Conservation (phyloP, 1,140 invertebrate species). For the Venustaconcha ellipsiformis region DNA sequence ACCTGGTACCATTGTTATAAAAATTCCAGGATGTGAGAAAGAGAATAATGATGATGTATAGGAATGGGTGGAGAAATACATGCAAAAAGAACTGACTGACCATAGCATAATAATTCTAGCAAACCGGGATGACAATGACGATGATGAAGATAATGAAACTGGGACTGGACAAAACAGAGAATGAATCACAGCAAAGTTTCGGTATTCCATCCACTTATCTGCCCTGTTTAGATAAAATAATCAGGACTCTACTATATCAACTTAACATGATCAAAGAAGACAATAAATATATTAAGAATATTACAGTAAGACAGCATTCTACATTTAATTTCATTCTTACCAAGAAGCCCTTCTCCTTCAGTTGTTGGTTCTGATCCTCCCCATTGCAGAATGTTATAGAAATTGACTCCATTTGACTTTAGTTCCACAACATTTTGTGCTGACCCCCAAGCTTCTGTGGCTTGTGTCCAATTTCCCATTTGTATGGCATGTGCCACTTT, state of each 20-base stretch:
- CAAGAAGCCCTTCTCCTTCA: constrained; percentile 1
- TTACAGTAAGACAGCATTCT: too few species aligned
- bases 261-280: background rate
- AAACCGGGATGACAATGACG: background rate
- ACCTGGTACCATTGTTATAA: too few species aligned
- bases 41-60: too few species aligned
- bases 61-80: too few species aligned
- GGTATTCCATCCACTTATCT: background rate
- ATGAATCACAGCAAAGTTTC: background rate
- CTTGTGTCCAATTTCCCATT: constrained; percentile 38
- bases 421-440: constrained; percentile 43
- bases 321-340: constrained; percentile 2
- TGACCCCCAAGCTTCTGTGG: constrained; percentile 43
- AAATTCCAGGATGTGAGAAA: too few species aligned
- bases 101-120: too few species aligned
- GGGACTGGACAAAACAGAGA: background rate
- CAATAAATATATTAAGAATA: too few species aligned
- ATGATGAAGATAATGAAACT: background rate
- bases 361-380: constrained; percentile 23
- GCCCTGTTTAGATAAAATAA: too few species aligned
- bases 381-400: constrained; percentile 61
- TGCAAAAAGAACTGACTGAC: too few species aligned
- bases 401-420: constrained; percentile 51
- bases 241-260: background rate
- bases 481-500: constrained; percentile 42